phyloP scores from a whole-genome alignment of 2,113 vertebrate genomes.

The Cisticola juncidis region DNA sequence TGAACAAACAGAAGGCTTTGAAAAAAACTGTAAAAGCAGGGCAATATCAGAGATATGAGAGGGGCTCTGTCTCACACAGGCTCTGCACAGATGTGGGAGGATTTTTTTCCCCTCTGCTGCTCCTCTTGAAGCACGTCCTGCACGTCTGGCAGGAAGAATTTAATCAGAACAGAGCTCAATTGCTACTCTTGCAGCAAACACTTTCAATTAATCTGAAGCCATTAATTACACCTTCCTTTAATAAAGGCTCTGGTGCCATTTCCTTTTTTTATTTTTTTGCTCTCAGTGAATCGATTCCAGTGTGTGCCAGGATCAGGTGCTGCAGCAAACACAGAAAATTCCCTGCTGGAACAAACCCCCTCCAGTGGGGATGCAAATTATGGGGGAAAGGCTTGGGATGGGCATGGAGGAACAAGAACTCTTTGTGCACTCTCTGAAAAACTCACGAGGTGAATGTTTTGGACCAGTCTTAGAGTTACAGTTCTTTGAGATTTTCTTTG shows the following conservation, averaged over 20 bases:
- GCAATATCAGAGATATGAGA: no score
- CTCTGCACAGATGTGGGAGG: neutral
- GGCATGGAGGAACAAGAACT: fast-evolving
- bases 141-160: neutral
- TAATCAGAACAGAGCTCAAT: slow-evolving; percentile 18
- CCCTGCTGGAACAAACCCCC: neutral
- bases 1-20: no score
- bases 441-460: fast-evolving
- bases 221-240: slow-evolving; percentile 68
- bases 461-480: no score
- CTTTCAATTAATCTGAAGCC: slow-evolving; percentile 69
- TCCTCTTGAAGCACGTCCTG: slow-evolving; percentile 24
- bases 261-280: neutral
- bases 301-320: neutral
- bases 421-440: fast-evolving
- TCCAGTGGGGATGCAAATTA: neutral
- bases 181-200: slow-evolving; percentile 52
- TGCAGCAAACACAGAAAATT: neutral
- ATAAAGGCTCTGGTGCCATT: slow-evolving; percentile 51
- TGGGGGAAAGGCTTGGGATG: neutral
- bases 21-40: no score
- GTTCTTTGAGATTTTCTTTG: no score
- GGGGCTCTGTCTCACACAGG: no score
- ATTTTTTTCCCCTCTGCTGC: neutral
- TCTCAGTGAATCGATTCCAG: slow-evolving; percentile 40